Evolutionary conservation across 2,113 vertebrate genomes (phyloP), one percentile per base, ranked within the genome.

Genomic region (Cyanistes caeruleus): DNA sequence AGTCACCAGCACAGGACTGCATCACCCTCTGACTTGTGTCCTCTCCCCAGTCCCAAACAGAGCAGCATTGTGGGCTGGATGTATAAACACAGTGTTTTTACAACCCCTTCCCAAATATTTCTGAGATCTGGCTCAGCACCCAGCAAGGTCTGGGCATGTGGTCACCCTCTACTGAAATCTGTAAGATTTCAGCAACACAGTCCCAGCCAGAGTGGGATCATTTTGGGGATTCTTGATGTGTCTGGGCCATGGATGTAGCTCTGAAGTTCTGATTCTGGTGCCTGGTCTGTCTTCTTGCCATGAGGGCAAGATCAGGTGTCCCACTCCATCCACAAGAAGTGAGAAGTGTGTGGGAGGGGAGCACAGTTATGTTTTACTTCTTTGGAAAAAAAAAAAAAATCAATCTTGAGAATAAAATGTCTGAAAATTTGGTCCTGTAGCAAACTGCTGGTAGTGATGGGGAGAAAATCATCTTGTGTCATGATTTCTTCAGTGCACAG

Each of bases 171-270:
- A 10, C 4, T 48, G 44, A 74, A 74, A n/a, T 9, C 2, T 63
- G 22, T 3, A 17, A 77, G 15, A n/a, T 31, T 63, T 72, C 43
- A 64, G 5, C 17, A 48, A 9, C 0, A 0, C 19, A 4, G 20
- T 37, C 4, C 11, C 11, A 7, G 28, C 10, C 59, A 53, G 37
- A 62, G 5, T 12, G 20, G 35, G 43, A 16, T 15, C 22, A 7
- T 2, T 70, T 37, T 41, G 67, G 9, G 8, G 10, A 12, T 13
- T 7, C 6, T 41, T 41, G 21, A 8, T 3, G 1, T 53, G 19
- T 11, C 1, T 70, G 56, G 41, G 63, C 11, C 28, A 20, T 5
- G 15, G n/a, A 31, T 63, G 20, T 4, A 48, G 39, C 11, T 79
- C 37, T 46, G 2, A 72, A 80, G 16, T 49, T n/a, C 37, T 44